Base-by-base conservation (phyloP, 2,888 invertebrate genomes). In the Leistus spinibarbis region DNA sequence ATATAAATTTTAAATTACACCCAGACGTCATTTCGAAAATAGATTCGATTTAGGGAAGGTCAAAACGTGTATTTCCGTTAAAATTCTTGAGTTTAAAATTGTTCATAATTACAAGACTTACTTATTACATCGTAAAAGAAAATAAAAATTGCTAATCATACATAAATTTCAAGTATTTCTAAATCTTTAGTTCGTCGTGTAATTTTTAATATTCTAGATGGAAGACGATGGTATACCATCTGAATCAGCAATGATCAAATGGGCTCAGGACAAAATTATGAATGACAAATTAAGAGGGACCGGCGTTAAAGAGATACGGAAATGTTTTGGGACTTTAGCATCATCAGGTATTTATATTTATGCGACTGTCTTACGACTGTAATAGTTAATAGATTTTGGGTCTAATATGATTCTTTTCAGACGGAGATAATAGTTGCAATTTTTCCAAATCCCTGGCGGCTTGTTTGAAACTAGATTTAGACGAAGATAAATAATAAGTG, bases 141-240 rank as follows among this genome's bases (percentile, higher is more conserved):
- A n/a, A n/a, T n/a, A n/a, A n/a, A n/a, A n/a, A n/a, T n/a, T n/a
- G n/a, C n/a, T n/a, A n/a, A n/a, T n/a, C n/a, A n/a, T n/a, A n/a
- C n/a, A n/a, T n/a, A n/a, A n/a, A n/a, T n/a, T n/a, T n/a, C n/a
- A n/a, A n/a, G n/a, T n/a, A n/a, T n/a, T n/a, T n/a, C n/a, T n/a
- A n/a, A n/a, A n/a, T n/a, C n/a, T n/a, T n/a, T n/a, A 56, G 3
- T n/a, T 3, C 9, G 3, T 17, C 3, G 19, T 56, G 9, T 56
- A 5, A 5, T 3, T 24, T 24, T 24, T 9, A 17, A 3, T 56
- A 76, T 82, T 82, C 64, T 77, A 85, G 85, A 78, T 85, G 63
- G 85, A 85, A 76, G 84, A 85, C 69, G 83, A 83, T 71, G 80
- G 83, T 76, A 79, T 82, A 13, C 86, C 85, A 9, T 85, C 86